Conservation (phyloP, 2,888 invertebrate genomes). For the Stenodema calcarata region DNA sequence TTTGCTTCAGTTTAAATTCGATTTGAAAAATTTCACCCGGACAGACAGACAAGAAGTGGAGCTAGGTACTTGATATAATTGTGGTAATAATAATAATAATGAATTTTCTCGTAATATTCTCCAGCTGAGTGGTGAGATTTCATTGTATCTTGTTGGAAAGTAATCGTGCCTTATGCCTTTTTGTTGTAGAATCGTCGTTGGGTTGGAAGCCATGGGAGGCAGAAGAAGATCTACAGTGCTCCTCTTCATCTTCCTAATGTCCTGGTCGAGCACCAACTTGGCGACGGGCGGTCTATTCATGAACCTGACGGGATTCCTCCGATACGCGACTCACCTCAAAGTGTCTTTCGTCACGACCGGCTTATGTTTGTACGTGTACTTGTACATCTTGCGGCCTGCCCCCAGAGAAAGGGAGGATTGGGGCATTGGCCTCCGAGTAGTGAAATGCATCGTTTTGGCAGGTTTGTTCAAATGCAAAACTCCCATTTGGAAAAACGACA, state of each 20-base stretch:
- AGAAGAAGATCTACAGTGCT: neutral
- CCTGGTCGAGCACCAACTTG: neutral
- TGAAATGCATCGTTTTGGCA: no score
- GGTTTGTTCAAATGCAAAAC: neutral
- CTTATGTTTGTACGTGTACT: neutral
- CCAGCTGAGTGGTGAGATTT: no score
- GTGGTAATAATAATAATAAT: no score
- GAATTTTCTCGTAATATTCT: no score
- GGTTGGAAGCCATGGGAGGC: neutral
- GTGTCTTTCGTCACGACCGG: neutral
- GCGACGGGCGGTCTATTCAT: neutral
- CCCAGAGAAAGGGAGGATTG: neutral
- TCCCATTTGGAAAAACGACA: neutral
- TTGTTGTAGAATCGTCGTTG: neutral
- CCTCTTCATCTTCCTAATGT: neutral
- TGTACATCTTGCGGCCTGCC: neutral
- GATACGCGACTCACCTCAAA: neutral
- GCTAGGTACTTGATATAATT: no score
- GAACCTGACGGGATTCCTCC: neutral
- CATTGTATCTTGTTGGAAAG: no score
- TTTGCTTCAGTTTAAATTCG: no score
- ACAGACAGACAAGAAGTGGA: no score
- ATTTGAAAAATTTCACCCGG: no score
- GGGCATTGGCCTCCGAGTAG: no score
- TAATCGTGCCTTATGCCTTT: no score